Base-by-base conservation (phyloP, 2,888 invertebrate species). In the Coremacera marginata region DNA sequence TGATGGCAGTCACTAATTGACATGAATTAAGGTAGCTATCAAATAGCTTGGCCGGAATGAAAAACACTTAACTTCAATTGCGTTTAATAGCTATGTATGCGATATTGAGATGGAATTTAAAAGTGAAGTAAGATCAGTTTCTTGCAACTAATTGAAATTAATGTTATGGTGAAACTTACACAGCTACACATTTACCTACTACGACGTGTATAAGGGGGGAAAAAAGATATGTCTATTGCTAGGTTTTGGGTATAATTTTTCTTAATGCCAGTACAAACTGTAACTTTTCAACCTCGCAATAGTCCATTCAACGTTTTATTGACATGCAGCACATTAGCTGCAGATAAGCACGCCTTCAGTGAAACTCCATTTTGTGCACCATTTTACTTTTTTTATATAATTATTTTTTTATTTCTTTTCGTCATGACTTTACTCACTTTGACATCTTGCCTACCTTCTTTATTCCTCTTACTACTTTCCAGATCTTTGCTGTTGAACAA, bases 11-110 rank as follows among this genome's bases (percentile, higher is more conserved):
- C 82, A 86, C 88, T 88, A 88, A 89, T 88, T 88, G 89, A 88
- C 86, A 84, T 88, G 88, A 88, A 88, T 88, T 88, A 88, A 89
- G 89, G 89, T 88, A 86, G 83, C 84, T 84, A 85, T 85, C 86
- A 84, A 85, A 84, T 84, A 82, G 84, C 84, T 84, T 77, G 57
- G 22, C 62, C 52, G 31, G 62, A 57, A 52, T 67, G 34, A 68
- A 60, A 22, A 73, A 68, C 57, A 79, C 77, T 80, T 78, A 79
- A 78, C 67, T 67, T 37, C 68, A 68, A 68, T 79, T 79, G 79
- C 80, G 77, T 76, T 76, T 62, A 62, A 72, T 75, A 31, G 52
- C 62, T 37, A 70, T n/a, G 52, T 44, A 44, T 44, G 44, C 14
- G 44, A 7, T 44, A 11, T 44, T 44, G 14, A 44, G 11, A 14